A percentile compares a stretch with the other conserved stretches of the same genome.
Conservation (phyloP, 2,113 vertebrate genomes). For the Mormyrus lacerda region DNA sequence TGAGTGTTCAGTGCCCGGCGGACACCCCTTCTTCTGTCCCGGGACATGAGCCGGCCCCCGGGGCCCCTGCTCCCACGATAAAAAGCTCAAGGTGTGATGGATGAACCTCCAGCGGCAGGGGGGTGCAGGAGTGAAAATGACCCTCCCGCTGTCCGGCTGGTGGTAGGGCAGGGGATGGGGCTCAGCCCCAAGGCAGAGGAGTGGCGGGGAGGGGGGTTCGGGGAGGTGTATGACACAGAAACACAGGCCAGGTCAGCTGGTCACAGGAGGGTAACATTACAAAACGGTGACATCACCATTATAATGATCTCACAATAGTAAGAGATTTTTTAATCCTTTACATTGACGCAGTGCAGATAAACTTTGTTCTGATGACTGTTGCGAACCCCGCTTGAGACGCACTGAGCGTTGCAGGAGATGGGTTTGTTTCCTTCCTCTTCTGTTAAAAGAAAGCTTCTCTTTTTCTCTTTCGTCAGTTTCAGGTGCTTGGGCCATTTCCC, state of each 20-base stretch:
- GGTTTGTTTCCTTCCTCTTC: neutral
- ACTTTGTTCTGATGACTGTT: neutral
- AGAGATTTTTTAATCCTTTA: neutral
- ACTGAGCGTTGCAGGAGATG: neutral
- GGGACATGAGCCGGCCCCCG: neutral
- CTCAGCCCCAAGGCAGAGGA: neutral
- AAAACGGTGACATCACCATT: neutral
- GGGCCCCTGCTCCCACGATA: neutral
- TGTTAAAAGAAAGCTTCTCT: neutral
- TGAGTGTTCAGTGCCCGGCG: neutral
- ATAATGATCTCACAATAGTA: neutral
- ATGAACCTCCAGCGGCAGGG: neutral
- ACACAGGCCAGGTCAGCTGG: neutral
- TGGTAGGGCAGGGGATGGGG: neutral
- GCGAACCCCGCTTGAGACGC: neutral
- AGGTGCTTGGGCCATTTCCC: neutral
- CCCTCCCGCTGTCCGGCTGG: neutral
- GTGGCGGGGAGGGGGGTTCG: neutral
- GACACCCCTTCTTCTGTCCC: neutral
- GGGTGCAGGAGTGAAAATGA: neutral
- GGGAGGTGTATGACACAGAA: neutral
- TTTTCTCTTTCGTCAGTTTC: neutral
- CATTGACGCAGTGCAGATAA: neutral
- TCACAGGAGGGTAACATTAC: neutral
- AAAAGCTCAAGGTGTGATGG: neutral